phyloP scores from a whole-genome alignment of 2,797 vertebrate species.

The Anniella stebbinsi region DNA sequence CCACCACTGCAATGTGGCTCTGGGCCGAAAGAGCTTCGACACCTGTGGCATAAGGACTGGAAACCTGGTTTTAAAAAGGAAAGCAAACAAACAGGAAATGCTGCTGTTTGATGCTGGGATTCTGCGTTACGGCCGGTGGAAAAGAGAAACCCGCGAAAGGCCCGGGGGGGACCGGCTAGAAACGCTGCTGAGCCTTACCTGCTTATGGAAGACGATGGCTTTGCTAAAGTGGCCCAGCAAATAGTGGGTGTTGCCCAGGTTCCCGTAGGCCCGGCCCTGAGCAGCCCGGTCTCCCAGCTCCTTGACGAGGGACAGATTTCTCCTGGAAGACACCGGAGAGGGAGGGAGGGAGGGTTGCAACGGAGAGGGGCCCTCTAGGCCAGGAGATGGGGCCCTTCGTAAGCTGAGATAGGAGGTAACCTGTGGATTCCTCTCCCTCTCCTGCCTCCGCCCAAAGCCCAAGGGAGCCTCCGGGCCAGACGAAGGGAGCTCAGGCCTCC shows the following conservation, averaged over 20 bases:
- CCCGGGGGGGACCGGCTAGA: too few relatives aligned
- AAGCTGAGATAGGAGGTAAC: too few relatives aligned
- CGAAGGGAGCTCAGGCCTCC: too few relatives aligned
- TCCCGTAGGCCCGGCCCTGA: slow-evolving; percentile 94
- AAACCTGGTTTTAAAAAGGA: background rate
- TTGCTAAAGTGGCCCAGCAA: slow-evolving; percentile 94
- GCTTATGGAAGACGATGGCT: slow-evolving; percentile 94
- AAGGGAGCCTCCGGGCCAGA: too few relatives aligned
- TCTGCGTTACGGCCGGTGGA: background rate
- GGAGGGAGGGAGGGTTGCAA: too few relatives aligned
- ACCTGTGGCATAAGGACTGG: background rate
- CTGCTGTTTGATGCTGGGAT: background rate
- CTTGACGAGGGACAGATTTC: slow-evolving; percentile 95
- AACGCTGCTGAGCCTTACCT: slow-evolving; percentile 81
- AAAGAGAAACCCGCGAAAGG: background rate
- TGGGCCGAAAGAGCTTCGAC: too few relatives aligned
- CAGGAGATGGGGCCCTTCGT: too few relatives aligned
- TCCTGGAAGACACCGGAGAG: slow-evolving; percentile 79
- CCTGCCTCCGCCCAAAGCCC: too few relatives aligned
- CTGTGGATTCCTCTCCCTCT: too few relatives aligned
- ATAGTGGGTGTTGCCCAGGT: slow-evolving; percentile 97
- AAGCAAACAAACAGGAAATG: background rate
- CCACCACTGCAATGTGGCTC: too few relatives aligned
- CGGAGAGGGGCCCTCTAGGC: too few relatives aligned
- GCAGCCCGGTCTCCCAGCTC: slow-evolving; percentile 94